Evolutionary conservation across 2,797 vertebrate species (phyloP).

Genomic region (Haliaeetus albicilla): DNA sequence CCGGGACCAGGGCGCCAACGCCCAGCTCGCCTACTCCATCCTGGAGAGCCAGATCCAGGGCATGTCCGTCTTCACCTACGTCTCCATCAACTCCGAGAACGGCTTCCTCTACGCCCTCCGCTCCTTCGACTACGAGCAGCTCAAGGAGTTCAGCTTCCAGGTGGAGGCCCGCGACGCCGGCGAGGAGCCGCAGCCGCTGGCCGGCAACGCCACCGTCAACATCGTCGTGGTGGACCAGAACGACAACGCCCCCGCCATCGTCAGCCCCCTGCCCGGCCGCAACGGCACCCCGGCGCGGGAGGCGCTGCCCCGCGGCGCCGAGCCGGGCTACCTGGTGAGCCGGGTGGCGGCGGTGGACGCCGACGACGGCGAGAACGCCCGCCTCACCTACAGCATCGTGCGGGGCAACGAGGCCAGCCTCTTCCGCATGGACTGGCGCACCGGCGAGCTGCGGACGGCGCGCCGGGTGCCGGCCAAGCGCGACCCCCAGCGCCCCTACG

Average conservation of each 20-base stretch:
- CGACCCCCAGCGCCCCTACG: slow-evolving; percentile 88
- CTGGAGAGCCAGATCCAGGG: slow-evolving; percentile 94
- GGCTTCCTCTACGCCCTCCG: slow-evolving; percentile 94
- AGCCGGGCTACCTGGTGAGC: slow-evolving; percentile 92
- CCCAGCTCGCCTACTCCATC: slow-evolving; percentile 89
- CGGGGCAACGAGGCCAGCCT: slow-evolving; percentile 93
- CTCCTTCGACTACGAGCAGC: slow-evolving; percentile 95
- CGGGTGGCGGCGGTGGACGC: slow-evolving; percentile 91
- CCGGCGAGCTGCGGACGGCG: slow-evolving; percentile 89
- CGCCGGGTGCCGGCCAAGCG: slow-evolving; percentile 86
- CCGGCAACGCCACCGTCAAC: slow-evolving; percentile 88
- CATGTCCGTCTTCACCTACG: slow-evolving; percentile 97
- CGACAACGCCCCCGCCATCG: slow-evolving; percentile 89
- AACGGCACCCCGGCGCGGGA: slow-evolving; percentile 90
- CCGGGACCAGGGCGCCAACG: slow-evolving; percentile 88
- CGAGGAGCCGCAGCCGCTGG: slow-evolving; percentile 80
- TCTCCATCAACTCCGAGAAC: slow-evolving; percentile 97
- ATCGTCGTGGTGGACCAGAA: slow-evolving; percentile 94
- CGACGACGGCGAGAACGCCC: slow-evolving; percentile 92
- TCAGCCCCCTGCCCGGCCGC: slow-evolving; percentile 87
- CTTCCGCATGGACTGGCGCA: slow-evolving; percentile 97
- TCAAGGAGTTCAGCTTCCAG: slow-evolving; percentile 93
- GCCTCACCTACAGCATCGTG: slow-evolving; percentile 92
- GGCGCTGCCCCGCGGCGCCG: slow-evolving; percentile 88
- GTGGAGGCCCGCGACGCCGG: slow-evolving; percentile 89